Base-by-base conservation (phyloP, 2,113 vertebrate species). In the Anguilla rostrata region DNA sequence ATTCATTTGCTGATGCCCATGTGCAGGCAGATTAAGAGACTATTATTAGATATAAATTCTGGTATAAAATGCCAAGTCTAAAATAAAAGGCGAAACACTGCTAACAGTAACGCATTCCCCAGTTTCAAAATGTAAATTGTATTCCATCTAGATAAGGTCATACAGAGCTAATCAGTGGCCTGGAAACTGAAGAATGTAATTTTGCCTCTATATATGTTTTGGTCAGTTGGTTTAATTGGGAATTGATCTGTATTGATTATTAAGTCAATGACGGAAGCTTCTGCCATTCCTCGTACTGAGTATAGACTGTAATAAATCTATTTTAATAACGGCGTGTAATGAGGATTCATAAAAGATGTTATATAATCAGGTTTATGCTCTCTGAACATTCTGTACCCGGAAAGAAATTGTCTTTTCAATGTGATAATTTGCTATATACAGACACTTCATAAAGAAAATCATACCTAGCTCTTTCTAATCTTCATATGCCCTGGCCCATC, bases 281-380 rank as follows among this genome's bases (percentile, higher is more conserved):
- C 20, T 66, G 22, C 20, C 26, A 3, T 26, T 66, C 57, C 57
- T 60, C 57, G 5, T 15, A 8, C 60, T 26, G 60, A 22, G 14
- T 20, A 60, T 83, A 88, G 84, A 78, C 63, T 56, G 81, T 80
- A 88, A 80, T 82, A 83, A 85, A 88, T 80, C 84, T 43, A 39
- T 16, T 88, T 85, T 63, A 85, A 82, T 88, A 88, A 88, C 40
- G 57, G 84, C 84, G 78, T 84, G 87, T 88, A 85, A 79, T 85
- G 85, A 88, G 87, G 56, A 78, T 84, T 75, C 43, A 82, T 88
- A 46, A 66, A 85, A 83, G 75, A 79, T 80, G 75, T 85, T 85
- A 83, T 66, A 85, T 88, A 88, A 88, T 82, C 84, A 84, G 82
- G 60, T 85, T 85, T 88, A 34, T 63, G 86, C 80, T 57, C 80